These are phyloP conservation scores for Macaca mulatta DNA, from an alignment of 2,113 vertebrate species.

Conservation along the genomic window DNA sequence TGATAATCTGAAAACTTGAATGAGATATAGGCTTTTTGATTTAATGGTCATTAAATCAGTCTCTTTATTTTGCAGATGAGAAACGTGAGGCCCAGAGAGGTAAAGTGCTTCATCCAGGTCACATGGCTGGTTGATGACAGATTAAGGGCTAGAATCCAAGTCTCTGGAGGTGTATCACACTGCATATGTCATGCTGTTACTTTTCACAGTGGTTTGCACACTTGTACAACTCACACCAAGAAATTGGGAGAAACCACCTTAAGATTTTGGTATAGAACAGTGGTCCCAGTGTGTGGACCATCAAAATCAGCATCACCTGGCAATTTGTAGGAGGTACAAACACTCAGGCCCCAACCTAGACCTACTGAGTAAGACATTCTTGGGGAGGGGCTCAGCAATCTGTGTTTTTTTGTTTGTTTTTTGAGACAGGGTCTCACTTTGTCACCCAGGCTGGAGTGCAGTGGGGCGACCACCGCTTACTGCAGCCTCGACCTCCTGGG, in stretches of 20 bases:
- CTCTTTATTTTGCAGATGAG: neutral
- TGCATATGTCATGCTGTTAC: neutral
- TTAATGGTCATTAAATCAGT: neutral
- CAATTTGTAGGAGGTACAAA: neutral
- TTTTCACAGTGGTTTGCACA: neutral
- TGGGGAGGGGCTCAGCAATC: neutral
- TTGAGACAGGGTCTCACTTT: too few species aligned
- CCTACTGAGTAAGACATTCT: neutral
- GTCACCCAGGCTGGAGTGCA: too few species aligned
- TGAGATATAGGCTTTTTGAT: neutral
- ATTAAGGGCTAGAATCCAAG: slow-evolving; percentile 22
- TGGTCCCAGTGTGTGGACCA: neutral
- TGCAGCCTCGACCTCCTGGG: too few species aligned
- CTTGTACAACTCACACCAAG: neutral
- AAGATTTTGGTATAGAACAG: slow-evolving; percentile 15
- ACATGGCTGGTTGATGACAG: neutral
- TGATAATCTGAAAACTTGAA: neutral
- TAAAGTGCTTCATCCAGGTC: neutral
- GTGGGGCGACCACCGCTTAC: too few species aligned
- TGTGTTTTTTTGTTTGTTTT: neutral
- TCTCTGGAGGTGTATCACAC: neutral
- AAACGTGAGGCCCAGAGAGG: neutral
- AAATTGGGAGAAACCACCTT: neutral
- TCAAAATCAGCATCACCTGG: neutral
- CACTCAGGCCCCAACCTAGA: neutral